Conservation (phyloP, 2,797 vertebrate genomes). For the Ctenosaura bakeri region DNA sequence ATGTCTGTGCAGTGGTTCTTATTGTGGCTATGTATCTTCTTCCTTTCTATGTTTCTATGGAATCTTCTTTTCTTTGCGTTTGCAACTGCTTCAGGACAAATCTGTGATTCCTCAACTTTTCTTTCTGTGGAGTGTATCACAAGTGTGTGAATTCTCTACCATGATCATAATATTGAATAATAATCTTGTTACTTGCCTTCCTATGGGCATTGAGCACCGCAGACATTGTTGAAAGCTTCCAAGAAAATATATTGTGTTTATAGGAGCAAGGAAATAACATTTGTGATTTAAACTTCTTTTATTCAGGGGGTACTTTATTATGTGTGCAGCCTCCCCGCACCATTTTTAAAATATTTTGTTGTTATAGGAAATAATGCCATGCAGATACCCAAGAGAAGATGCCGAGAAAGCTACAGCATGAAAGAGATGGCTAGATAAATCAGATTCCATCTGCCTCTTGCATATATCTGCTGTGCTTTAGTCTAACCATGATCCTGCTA, state of each 20-base stretch:
- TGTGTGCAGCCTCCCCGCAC: slow-evolving; percentile 35
- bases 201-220: slow-evolving; percentile 26
- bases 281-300: slow-evolving; percentile 57
- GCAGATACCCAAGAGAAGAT: slow-evolving; percentile 61
- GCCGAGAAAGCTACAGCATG: slow-evolving; percentile 52
- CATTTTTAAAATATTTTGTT: slow-evolving; percentile 60
- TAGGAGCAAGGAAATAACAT: slow-evolving; percentile 63
- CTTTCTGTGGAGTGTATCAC: slow-evolving; percentile 6
- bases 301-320: slow-evolving; percentile 51
- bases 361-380: slow-evolving; percentile 64
- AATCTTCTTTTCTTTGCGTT: background rate
- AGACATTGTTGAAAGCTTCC: slow-evolving; percentile 58
- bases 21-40: background rate
- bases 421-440: slow-evolving; percentile 72
- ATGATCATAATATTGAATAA: slow-evolving; percentile 49
- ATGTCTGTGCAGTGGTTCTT: background rate
- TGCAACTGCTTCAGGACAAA: background rate
- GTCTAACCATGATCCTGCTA: slow-evolving; percentile 73
- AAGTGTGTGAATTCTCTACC: slow-evolving; percentile 20
- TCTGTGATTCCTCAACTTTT: background rate
- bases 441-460: slow-evolving; percentile 70
- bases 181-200: slow-evolving; percentile 59
- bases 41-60: background rate
- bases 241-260: slow-evolving; percentile 61
- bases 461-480: slow-evolving; percentile 74